These are phyloP conservation scores for Rhabdornis inornatus DNA, from an alignment of 2,113 vertebrate genomes.

Conservation along the genomic window DNA sequence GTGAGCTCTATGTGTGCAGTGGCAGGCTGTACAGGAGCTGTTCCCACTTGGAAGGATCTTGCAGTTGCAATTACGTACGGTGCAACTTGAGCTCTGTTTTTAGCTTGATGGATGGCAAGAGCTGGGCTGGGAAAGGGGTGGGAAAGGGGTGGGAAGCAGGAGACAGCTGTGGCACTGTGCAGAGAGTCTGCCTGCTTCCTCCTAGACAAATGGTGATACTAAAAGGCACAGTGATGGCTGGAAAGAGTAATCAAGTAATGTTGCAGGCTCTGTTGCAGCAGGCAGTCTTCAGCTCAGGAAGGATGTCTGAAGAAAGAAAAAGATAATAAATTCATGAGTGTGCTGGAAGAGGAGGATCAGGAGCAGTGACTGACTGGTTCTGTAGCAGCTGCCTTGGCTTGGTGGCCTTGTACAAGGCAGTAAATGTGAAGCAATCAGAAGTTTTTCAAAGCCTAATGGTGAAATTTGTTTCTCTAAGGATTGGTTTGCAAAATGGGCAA, in stretches of 20 bases:
- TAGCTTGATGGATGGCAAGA: background rate
- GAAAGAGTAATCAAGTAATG: background rate
- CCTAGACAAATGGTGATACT: background rate
- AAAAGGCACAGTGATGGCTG: background rate
- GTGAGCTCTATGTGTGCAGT: background rate
- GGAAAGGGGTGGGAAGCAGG: background rate
- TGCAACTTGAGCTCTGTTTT: background rate
- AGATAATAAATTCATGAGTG: background rate
- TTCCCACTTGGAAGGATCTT: background rate
- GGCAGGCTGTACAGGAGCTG: background rate
- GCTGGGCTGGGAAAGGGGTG: background rate
- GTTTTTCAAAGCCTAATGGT: background rate
- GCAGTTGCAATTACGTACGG: background rate
- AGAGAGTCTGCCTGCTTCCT: background rate
- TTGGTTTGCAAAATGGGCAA: background rate
- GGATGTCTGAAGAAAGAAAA: background rate
- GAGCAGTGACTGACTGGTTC: background rate
- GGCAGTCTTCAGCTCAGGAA: background rate
- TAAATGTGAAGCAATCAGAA: background rate
- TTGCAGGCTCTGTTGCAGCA: background rate
- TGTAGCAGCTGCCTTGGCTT: background rate
- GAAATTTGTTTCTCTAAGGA: background rate
- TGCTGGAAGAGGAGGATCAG: background rate
- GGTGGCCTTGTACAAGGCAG: background rate
- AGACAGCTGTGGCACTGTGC: background rate